Base-by-base conservation (phyloP, 2,888 invertebrate genomes). In the Synanthedon tipuliformis region DNA sequence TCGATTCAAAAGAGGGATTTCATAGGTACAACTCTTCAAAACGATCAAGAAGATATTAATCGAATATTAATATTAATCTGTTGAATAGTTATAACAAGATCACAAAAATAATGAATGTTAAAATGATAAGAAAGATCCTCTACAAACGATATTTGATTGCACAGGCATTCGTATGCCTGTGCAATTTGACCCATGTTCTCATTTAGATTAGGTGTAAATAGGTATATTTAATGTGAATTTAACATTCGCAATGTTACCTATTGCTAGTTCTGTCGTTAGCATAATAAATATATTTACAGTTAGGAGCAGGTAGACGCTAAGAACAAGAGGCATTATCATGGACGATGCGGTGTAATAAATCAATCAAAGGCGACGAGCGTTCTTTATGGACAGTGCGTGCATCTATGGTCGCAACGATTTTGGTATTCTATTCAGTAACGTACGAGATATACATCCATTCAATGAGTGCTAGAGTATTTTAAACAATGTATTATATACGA, bases 301-400 rank as follows among this genome's bases (percentile, higher is more conserved):
- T 45, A 45, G 11, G 8, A 59, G 55, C 59, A 63, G 61, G 67
- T 64, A 66, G 61, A 60, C 45, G 45, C 7, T 69, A 63, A 66
- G 61, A 65, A 63, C 60, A 73, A 68, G 69, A 67, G 34, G 61
- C 71, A 77, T 81, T 80, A 79, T 69, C 78, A 82, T 83, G 79
- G 73, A 62, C 73, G 71, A 64, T 72, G 62, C 61, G 64, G 59
- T 62, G 69, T 68, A 65, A 84, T 86, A 83, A 84, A 85, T 85
- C 84, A 81, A 66, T 67, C 64, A 66, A 66, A 68, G 66, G 63
- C 74, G 64, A 64, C 70, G 71, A 71, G 68, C 65, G 66, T 67
- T 64, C 62, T 81, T 81, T 81, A 82, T 73, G 72, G 66, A 64
- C 57, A 57, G 66, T 65, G 68, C 76, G 76, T 75, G 73, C 68